Base-by-base conservation (phyloP, 2,113 vertebrate species). In the Chamaea fasciata region DNA sequence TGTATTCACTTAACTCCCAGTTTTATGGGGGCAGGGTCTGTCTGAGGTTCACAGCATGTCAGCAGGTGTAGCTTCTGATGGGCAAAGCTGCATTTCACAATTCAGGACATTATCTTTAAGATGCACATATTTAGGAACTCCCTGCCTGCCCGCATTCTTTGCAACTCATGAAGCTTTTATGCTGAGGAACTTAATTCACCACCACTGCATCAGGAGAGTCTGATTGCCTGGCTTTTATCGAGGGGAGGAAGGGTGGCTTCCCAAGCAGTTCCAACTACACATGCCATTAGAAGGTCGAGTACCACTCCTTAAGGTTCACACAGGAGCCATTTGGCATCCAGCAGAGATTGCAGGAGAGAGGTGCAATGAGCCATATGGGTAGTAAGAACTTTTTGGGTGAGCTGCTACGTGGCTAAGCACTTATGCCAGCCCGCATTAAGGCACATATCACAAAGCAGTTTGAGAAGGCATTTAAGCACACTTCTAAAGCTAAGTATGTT, bases 341-440 rank as follows among this genome's bases (percentile, higher is more conserved):
- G 64, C 41, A 89, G 89, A 87, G 39, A 63, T 77, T 47, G 28
- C 55, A 77, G 23, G 52, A 91, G 83, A 92, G 92, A 83, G 75
- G 88, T 92, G 83, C 90, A 94, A 96, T 86, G 82, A 94, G 71
- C 87, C 93, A 85, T 95, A 73, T 92, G 83, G 68, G 59, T 78
- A 52, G 56, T 84, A 75, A 75, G 83, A 95, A 92, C 56, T 68
- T 95, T 46, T 75, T 81, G 83, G 69, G 90, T 92, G 94, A 96
- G 83, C 62, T 93, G 68, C 73, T 90, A 64, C 57, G 14, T 68
- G 83, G 71, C 73, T 77, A 86, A 96, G 71, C 65, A n/a, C 37
- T 89, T 94, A 74, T 77, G 73, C 78, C 92, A 93, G 75, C 79
- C 85, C 0, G 5, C 2, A 1, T 90, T 83, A 75, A 93, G 57